A percentile compares a stretch with the other conserved stretches of the same genome.
Conservation (phyloP, 2,797 vertebrate genomes). For the Melanogrammus aeglefinus region DNA sequence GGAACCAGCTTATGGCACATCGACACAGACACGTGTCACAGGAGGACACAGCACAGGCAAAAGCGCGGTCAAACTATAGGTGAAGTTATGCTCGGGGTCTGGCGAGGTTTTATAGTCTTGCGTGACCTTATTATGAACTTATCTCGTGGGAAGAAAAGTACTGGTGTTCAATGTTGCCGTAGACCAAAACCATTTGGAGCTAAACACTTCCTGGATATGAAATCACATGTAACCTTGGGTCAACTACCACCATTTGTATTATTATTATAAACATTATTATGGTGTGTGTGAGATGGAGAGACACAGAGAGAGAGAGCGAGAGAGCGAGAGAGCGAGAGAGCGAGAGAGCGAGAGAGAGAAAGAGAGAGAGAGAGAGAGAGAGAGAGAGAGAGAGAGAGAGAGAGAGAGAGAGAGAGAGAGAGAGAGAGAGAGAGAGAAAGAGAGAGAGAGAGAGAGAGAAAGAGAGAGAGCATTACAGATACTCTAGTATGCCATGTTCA, state of each 20-base stretch:
- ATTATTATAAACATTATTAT: background rate
- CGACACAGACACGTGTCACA: slow-evolving; percentile 53
- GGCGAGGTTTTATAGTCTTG: too few species aligned
- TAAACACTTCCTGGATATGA: slow-evolving; percentile 7
- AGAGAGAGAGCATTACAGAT: background rate
- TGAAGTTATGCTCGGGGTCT: slow-evolving; percentile 37
- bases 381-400: too few species aligned
- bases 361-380: too few species aligned
- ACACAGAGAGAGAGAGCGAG: too few species aligned
- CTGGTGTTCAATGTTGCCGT: slow-evolving; percentile 27
- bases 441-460: too few species aligned
- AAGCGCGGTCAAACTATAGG: slow-evolving; percentile 47
- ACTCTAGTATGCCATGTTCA: background rate
- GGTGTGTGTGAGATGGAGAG: background rate
- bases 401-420: too few species aligned
- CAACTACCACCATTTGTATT: background rate
- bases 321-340: too few species aligned
- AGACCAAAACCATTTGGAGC: slow-evolving; percentile 31
- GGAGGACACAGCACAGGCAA: slow-evolving; percentile 43
- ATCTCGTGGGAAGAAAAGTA: background rate
- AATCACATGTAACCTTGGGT: background rate
- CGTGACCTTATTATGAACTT: slow-evolving; percentile 4
- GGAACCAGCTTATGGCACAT: slow-evolving; percentile 42
- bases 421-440: too few species aligned
- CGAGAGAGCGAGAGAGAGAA: too few species aligned